Evolutionary conservation across 2,113 vertebrate species (phyloP).

Genomic region (Archilochus colubris): DNA sequence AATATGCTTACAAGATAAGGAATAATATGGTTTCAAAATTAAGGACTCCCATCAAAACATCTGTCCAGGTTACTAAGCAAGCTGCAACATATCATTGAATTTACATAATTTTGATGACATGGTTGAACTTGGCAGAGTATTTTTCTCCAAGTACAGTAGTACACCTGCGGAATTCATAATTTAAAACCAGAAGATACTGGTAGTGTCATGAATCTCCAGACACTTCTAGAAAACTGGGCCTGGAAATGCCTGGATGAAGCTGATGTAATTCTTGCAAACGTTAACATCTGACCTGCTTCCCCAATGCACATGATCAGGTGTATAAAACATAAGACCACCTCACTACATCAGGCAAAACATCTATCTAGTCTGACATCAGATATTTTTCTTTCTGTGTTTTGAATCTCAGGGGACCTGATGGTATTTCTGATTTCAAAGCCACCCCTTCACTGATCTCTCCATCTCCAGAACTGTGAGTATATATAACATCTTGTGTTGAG

Average conservation of each 20-base stretch:
- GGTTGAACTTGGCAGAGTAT: background rate
- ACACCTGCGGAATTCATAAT: background rate
- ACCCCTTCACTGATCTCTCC: background rate
- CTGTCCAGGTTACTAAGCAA: background rate
- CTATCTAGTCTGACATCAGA: background rate
- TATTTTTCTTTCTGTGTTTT: background rate
- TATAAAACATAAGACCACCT: background rate
- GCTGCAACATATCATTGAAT: background rate
- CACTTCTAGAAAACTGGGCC: background rate
- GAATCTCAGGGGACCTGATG: background rate
- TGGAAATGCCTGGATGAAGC: background rate
- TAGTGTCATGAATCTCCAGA: background rate
- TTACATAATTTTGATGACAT: background rate
- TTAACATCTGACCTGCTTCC: fast-evolving
- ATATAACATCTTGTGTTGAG: background rate
- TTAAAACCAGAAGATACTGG: background rate
- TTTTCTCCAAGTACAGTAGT: background rate
- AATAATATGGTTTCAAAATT: background rate
- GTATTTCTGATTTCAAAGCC: background rate
- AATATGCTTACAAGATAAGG: constrained; percentile 10
- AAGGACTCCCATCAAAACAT: background rate
- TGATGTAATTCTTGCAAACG: background rate
- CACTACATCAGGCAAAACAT: background rate
- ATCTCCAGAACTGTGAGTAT: background rate
- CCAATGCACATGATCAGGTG: fast-evolving